Base-by-base conservation (phyloP, 2,888 invertebrate genomes). In the Scaptomyza flava region DNA sequence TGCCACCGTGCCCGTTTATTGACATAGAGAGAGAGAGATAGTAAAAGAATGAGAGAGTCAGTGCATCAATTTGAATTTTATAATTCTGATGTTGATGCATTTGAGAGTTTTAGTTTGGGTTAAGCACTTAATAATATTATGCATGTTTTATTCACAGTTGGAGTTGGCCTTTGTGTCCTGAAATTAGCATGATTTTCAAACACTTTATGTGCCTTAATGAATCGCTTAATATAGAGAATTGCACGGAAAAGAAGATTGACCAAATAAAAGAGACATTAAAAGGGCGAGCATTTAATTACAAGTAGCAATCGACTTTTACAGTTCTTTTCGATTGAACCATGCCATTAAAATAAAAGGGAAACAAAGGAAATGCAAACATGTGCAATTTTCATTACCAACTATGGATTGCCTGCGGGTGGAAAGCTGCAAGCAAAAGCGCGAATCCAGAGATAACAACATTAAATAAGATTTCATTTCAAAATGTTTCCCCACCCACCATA, bases 401-500 rank as follows among this genome's bases (percentile, higher is more conserved):
- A 54, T 68, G 68, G 61, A 50, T 68, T 70, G 54, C 12, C 27
- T 45, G 33, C 36, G 45, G 7, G 27, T 14, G 38, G 31, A 31
- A 11, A 66, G 31, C 41, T 48, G 33, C 52, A 53, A 53, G 53
- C 12, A 12, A 58, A 50, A 14, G 50, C 43, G 27, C 34, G 47
- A 60, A 7, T 41, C 38, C 43, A 38, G 17, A 43, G 43, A 43
- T 38, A 56, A 51, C 46, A 68, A 61, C 68, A 85, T 82, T 62
- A 81, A 74, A 86, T 77, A 79, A 64, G 68, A 86, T 77, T 82
- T 81, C 69, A 81, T 82, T 77, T 83, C 50, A 58, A 83, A 56
- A 46, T 60, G 47, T 48, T 43, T 42, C 31, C 9, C 34, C 17
- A 36, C 17, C 34, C 34, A 46, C 43, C 43, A 52, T 14, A 47